Evolutionary conservation across 2,113 vertebrate genomes (phyloP).

Genomic region (Neotoma lepida): DNA sequence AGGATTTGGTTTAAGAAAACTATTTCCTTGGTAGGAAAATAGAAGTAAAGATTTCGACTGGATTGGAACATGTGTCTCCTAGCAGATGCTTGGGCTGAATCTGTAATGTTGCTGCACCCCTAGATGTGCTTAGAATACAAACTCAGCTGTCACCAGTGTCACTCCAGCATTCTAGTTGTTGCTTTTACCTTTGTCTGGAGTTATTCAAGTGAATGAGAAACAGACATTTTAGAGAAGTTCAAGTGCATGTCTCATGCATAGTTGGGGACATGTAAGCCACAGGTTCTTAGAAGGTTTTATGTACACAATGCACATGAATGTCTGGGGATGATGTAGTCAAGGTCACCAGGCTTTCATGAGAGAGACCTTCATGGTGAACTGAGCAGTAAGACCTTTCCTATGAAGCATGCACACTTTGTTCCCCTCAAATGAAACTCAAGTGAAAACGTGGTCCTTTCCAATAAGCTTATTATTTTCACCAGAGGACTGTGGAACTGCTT

Average conservation of each 20-base stretch:
- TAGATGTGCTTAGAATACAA: not conserved
- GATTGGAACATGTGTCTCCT: not conserved
- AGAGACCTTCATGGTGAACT: not conserved
- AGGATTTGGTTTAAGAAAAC: constrained; percentile 24
- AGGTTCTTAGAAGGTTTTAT: not conserved
- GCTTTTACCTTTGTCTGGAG: constrained; percentile 43
- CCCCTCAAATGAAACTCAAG: not conserved
- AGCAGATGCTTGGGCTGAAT: not conserved
- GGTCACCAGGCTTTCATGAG: not conserved
- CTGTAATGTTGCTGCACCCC: not conserved
- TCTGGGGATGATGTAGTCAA: not conserved
- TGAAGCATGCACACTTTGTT: not conserved
- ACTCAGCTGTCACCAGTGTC: constrained; percentile 38
- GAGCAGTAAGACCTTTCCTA: not conserved
- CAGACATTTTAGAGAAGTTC: constrained; percentile 31
- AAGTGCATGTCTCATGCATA: not conserved
- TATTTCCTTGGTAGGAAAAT: constrained; percentile 53
- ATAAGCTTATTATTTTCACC: not conserved
- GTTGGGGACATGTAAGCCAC: too few relatives aligned
- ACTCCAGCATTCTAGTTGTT: not conserved
- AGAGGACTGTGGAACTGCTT: not conserved
- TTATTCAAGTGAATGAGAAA: not conserved
- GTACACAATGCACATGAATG: not conserved
- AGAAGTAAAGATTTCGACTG: not conserved
- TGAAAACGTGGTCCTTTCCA: constrained; percentile 40